A percentile compares a stretch with the other conserved stretches of the same genome.
These are phyloP conservation scores for Cnemophilus loriae DNA, from an alignment of 2,113 vertebrate species.

Conservation along the genomic window DNA sequence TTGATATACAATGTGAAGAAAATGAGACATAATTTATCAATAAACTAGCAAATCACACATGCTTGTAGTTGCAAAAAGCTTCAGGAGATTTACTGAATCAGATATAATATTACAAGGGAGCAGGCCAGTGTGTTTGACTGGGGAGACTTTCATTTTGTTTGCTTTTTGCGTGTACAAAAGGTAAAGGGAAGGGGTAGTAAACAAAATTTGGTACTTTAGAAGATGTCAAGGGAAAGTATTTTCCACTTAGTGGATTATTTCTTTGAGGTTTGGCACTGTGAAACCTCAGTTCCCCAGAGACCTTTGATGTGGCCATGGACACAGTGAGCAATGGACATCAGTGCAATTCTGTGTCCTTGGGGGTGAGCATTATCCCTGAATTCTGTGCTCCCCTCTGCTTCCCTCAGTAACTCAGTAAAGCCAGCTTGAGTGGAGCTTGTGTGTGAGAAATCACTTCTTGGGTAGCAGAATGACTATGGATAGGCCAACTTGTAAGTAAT, in stretches of 20 bases:
- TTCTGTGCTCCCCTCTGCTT: background rate
- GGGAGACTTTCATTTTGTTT: background rate
- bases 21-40: background rate
- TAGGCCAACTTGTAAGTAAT: background rate
- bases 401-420: background rate
- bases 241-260: background rate
- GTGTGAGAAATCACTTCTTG: background rate
- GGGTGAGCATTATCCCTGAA: background rate
- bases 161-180: background rate
- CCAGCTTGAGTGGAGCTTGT: background rate
- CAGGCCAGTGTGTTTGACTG: background rate
- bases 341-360: fast-evolving
- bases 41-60: background rate
- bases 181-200: background rate
- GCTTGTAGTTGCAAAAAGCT: background rate
- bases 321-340: background rate
- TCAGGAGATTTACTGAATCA: background rate
- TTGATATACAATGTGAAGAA: background rate
- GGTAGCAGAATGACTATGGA: background rate
- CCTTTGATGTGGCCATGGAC: background rate
- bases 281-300: background rate
- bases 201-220: background rate
- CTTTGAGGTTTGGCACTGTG: background rate
- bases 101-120: background rate
- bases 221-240: background rate